Conservation (phyloP, 2,113 vertebrate genomes). For the Bos javanicus region DNA sequence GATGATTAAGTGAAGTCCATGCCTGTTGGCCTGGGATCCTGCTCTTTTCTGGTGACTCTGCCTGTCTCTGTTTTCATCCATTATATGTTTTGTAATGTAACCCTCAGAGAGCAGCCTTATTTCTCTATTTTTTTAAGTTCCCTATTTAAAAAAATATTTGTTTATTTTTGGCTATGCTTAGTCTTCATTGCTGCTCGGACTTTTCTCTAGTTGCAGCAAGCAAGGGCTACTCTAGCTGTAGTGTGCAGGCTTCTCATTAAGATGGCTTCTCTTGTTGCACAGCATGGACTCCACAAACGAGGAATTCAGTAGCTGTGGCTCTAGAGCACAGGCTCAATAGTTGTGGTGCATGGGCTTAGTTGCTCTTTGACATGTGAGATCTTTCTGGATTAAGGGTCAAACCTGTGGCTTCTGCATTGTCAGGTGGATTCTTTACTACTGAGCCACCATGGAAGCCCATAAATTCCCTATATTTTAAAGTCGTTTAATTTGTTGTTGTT, state of each 20-base stretch:
- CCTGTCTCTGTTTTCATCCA: not conserved
- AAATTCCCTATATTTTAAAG: not conserved
- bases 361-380: not conserved
- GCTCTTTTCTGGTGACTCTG: not conserved
- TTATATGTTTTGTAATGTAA: not conserved
- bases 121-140: slow-evolving; percentile 16
- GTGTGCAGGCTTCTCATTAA: not conserved
- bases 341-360: not conserved
- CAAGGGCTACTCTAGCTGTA: not conserved
- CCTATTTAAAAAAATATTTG: not conserved
- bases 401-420: not conserved
- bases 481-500: not conserved
- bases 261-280: not conserved
- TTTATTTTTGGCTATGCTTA: not conserved
- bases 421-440: not conserved
- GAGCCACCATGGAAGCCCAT: not conserved
- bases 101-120: not conserved
- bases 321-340: not conserved
- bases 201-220: not conserved
- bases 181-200: not conserved
- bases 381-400: not conserved
- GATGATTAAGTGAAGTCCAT: not conserved
- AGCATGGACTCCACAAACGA: not conserved
- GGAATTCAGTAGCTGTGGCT: not conserved
- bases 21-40: not conserved